Percentiles rank a stretch among this genome's conserved stretches.
These are phyloP conservation scores for Siniperca chuatsi DNA, from an alignment of 2,113 vertebrate species.

Conservation along the genomic window DNA sequence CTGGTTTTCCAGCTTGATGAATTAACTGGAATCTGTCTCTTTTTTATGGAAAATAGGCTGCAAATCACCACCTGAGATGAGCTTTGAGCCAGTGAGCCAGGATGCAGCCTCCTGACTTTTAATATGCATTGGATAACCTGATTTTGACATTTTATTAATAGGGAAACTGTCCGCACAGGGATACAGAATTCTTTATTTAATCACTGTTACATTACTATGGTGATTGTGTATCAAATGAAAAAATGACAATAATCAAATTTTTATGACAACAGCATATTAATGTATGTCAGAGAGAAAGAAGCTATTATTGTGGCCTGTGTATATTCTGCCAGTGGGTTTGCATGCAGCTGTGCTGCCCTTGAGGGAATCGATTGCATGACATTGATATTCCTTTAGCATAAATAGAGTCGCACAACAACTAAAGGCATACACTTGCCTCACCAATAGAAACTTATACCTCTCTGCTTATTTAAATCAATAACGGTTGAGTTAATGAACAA, in stretches of 20 bases:
- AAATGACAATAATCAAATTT: conserved; percentile 64
- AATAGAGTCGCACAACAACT: conserved; percentile 12
- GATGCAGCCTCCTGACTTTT: conserved; percentile 63
- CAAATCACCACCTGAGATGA: conserved; percentile 79
- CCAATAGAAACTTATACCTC: background rate
- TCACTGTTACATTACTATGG: conserved; percentile 67
- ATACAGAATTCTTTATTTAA: conserved; percentile 73
- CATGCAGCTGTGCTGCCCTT: conserved; percentile 32
- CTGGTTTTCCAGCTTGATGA: conserved; percentile 60
- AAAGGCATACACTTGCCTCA: background rate
- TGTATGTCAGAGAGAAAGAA: conserved; percentile 34
- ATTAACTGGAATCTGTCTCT: conserved; percentile 63
- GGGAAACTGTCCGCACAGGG: conserved; percentile 69
- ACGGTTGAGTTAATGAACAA: background rate
- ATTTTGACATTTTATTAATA: conserved; percentile 84
- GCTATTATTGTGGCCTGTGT: conserved; percentile 32
- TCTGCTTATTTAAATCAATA: conserved; percentile 28
- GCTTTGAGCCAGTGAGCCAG: conserved; percentile 64
- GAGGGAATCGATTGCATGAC: conserved; percentile 27
- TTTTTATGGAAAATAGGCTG: conserved; percentile 76
- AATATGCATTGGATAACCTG: conserved; percentile 76
- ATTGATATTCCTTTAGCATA: conserved; percentile 51
- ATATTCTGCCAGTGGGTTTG: conserved; percentile 1
- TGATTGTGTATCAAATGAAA: conserved; percentile 70
- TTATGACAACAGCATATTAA: conserved; percentile 62